Base-by-base conservation (phyloP, 2,888 invertebrate genomes). In the Strigamia transsilvanica region DNA sequence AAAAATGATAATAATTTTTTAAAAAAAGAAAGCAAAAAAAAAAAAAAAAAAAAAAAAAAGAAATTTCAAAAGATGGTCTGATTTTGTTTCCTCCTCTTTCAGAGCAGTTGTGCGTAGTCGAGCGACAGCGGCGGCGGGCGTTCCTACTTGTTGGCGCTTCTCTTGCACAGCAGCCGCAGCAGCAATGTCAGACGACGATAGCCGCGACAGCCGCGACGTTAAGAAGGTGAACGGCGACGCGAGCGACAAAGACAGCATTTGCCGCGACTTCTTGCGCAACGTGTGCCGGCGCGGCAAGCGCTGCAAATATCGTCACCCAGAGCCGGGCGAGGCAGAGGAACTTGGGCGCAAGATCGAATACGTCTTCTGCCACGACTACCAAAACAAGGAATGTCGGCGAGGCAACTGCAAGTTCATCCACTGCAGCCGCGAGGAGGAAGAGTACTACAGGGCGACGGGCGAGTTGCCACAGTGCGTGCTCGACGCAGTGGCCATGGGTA, bases 321-420 rank as follows among this genome's bases (percentile, higher is more conserved):
- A 87, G 41, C 84, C 86, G 56, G 85, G 86, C 32, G 87, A 88
- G 80, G 86, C 87, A 7, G 87, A 87, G 79, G 87, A 88, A 82
- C 86, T 87, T 81, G 86, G 85, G 82, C 86, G 85, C 18, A 77
- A 84, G 83, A 32, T 81, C 83, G 88, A 88, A 51, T 86, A 86
- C 83, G 88, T 89, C 51, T 91, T 91, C 86, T 91, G 91, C 86
- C 90, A 90, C 86, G 91, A 91, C 85, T 91, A 87, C 85, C 94
- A 94, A 88, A 94, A 94, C 87, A 91, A 91, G 73, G 91, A 92
- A 83, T 94, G 94, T 86, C 90, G 91, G n/a, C 90, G 94, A 85
- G 90, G 91, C 4, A 92, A 92, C 83, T 94, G 94, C 86, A 92
- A 92, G 86, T 94, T 94, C 87, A 90, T 94, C 73, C 94, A 95